Conservation (phyloP, 2,888 invertebrate species). For the Allacma fusca region DNA sequence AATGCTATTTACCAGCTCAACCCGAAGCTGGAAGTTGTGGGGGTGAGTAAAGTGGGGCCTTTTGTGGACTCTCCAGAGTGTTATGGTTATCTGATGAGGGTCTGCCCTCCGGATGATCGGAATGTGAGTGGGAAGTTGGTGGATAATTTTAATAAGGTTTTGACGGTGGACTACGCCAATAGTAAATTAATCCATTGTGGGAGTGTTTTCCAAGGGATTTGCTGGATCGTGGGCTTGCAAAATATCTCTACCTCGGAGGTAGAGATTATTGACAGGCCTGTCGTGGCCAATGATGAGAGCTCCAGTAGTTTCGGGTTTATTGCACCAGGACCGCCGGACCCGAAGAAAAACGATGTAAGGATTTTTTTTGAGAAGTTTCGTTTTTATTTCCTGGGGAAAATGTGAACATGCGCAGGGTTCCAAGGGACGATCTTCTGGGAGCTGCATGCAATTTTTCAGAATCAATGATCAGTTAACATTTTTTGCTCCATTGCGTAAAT, state of each 20-base stretch:
- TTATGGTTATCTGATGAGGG: conserved; percentile 7
- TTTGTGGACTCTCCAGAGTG: conserved; percentile 23
- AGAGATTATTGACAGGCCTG: conserved; percentile 27
- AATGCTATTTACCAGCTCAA: conserved; percentile 31
- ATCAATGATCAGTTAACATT: too few relatives aligned
- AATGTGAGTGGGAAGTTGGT: not conserved
- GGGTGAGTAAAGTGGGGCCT: not conserved
- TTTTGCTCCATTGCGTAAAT: too few relatives aligned
- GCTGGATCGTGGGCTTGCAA: conserved; percentile 13
- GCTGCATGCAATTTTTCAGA: too few relatives aligned
- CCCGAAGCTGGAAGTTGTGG: conserved; percentile 16
- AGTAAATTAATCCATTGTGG: conserved; percentile 29
- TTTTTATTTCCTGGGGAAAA: too few relatives aligned
- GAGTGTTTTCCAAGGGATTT: conserved; percentile 34
- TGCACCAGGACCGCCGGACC: conserved; percentile 34
- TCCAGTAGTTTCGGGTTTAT: conserved; percentile 28
- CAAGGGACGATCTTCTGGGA: too few relatives aligned
- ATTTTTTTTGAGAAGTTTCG: too few relatives aligned
- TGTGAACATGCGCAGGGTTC: too few relatives aligned
- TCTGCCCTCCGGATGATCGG: conserved; percentile 13
- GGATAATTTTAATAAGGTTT: conserved; percentile 30
- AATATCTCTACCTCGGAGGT: not conserved
- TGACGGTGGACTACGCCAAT: conserved; percentile 11
- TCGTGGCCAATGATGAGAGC: conserved; percentile 31
- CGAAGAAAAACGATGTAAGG: conserved; percentile 16